These are phyloP conservation scores for Acanthosepion pharaonis DNA, from an alignment of 2,888 invertebrate species.

Conservation along the genomic window DNA sequence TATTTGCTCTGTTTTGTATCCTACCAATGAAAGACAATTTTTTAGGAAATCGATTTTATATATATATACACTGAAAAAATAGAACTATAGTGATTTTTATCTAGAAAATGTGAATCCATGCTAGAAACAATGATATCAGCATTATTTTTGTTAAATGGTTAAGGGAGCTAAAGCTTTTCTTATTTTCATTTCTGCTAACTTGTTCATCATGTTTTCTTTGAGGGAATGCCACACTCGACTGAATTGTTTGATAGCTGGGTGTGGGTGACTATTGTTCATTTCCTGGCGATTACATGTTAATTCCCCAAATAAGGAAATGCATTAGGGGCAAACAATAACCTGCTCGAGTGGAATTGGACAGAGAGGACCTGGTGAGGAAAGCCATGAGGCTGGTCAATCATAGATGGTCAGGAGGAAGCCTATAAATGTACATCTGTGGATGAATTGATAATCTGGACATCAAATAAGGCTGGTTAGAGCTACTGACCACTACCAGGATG, in stretches of 20 bases:
- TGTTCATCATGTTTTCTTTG: neutral
- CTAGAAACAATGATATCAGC: neutral
- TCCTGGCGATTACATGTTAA: conserved; percentile 6
- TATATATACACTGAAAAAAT: too few relatives aligned
- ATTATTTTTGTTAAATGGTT: neutral
- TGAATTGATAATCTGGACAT: conserved; percentile 33
- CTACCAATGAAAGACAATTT: too few relatives aligned
- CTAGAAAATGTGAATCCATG: neutral
- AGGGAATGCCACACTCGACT: neutral
- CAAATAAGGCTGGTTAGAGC: neutral
- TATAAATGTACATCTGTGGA: conserved; percentile 21
- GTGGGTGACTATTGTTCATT: neutral
- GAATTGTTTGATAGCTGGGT: neutral
- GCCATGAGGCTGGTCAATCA: neutral
- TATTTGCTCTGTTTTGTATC: too few relatives aligned
- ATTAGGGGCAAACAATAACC: conserved; percentile 14
- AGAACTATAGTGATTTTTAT: too few relatives aligned
- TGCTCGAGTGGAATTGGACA: neutral
- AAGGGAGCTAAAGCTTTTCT: neutral
- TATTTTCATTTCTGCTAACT: neutral
- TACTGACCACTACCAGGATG: conserved; percentile 20
- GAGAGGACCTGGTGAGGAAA: neutral
- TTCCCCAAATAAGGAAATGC: conserved; percentile 33
- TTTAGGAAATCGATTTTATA: too few relatives aligned
- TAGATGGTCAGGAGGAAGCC: conserved; percentile 6